phyloP scores from a whole-genome alignment of 2,797 vertebrate species.

The Balearica regulorum region DNA sequence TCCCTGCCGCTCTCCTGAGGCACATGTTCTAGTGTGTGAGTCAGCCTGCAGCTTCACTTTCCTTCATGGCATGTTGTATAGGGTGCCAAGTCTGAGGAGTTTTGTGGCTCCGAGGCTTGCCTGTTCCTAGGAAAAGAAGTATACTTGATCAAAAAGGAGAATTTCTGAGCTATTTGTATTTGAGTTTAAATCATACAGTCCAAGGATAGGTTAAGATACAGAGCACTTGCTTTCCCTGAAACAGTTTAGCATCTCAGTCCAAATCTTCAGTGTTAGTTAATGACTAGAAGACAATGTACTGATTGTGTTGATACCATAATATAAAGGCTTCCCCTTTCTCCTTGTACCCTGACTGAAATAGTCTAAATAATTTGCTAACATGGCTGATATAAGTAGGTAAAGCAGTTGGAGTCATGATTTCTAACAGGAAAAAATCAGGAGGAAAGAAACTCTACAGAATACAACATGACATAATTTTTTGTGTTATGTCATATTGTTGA shows the following conservation, averaged over 20 bases:
- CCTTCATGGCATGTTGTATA: neutral
- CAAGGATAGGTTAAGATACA: neutral
- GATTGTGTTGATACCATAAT: neutral
- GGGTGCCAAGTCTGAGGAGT: neutral
- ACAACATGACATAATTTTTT: neutral
- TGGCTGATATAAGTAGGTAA: neutral
- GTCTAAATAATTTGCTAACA: neutral
- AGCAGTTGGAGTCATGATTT: neutral
- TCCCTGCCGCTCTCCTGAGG: neutral
- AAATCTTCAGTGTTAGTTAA: neutral
- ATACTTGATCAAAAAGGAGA: neutral
- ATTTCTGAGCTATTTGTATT: neutral
- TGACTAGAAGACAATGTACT: neutral
- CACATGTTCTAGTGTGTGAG: neutral
- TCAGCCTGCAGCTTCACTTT: neutral
- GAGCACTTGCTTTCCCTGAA: neutral
- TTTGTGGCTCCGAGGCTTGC: neutral
- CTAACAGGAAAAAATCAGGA: neutral
- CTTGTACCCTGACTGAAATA: fast-evolving
- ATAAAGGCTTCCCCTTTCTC: neutral
- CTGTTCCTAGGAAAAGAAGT: neutral
- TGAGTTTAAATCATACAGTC: neutral
- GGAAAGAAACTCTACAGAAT: neutral
- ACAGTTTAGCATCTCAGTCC: neutral
- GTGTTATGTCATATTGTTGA: neutral